These are phyloP conservation scores for Astreopora myriophthalma DNA, from an alignment of 64 coral and sea anemone species.

Conservation along the genomic window DNA sequence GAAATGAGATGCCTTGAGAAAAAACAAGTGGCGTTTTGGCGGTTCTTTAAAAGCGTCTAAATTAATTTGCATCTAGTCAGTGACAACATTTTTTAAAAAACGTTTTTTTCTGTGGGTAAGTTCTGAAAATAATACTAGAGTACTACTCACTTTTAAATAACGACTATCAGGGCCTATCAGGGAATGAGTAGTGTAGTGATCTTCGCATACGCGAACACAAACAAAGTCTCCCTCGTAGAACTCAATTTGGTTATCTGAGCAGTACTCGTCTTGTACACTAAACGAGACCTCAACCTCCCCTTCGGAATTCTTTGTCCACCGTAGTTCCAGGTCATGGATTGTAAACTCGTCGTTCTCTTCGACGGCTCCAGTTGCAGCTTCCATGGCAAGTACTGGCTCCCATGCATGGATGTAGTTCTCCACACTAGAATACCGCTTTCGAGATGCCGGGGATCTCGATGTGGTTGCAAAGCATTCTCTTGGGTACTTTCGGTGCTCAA, in stretches of 20 bases:
- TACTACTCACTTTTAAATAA: background rate
- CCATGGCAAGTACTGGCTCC: slow-evolving; percentile 72
- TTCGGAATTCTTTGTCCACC: background rate
- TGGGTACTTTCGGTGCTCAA: slow-evolving; percentile 73
- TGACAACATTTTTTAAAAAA: no score
- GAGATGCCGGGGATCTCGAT: slow-evolving; percentile 31
- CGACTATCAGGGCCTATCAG: background rate
- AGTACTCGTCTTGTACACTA: background rate
- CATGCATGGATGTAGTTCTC: slow-evolving; percentile 48
- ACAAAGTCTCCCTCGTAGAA: slow-evolving; percentile 46
- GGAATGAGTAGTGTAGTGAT: background rate
- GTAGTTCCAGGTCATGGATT: slow-evolving; percentile 39
- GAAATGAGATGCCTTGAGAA: no score
- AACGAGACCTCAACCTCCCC: background rate
- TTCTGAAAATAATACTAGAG: no score
- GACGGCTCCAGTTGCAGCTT: slow-evolving; percentile 63
- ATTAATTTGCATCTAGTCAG: no score
- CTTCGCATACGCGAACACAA: slow-evolving; percentile 22
- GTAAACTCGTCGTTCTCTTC: slow-evolving; percentile 70
- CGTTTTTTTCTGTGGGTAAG: no score
- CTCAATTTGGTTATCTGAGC: slow-evolving; percentile 13
- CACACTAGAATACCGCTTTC: slow-evolving; percentile 27
- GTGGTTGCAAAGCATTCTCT: slow-evolving; percentile 57
- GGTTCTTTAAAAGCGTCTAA: no score
- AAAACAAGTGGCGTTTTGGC: no score